phyloP scores from a whole-genome alignment of 2,888 invertebrate species.

The Caradrina kadenii region DNA sequence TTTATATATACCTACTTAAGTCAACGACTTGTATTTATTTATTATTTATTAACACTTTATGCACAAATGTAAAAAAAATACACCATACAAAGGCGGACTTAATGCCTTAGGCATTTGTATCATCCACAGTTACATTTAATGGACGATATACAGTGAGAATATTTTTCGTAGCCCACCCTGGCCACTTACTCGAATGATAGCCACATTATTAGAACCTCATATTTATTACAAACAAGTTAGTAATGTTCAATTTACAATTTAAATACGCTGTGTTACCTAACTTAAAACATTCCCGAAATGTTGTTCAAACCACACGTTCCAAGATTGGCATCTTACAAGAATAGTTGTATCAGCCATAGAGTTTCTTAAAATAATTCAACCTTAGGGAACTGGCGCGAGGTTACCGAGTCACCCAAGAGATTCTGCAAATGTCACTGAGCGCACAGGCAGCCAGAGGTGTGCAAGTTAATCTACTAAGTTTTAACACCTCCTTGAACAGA shows the following conservation, averaged over 20 bases:
- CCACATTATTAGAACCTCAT: not conserved
- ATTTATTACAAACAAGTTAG: not conserved
- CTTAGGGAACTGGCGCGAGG: conserved; percentile 1
- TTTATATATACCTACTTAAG: too few species aligned
- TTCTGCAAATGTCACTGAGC: conserved; percentile 25
- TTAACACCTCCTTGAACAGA: conserved; percentile 2
- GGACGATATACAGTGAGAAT: not conserved
- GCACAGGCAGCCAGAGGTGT: not conserved
- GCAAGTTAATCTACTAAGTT: conserved; percentile 28
- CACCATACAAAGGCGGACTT: too few species aligned
- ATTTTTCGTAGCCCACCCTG: not conserved
- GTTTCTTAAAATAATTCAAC: conserved; percentile 16
- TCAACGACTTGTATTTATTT: not conserved
- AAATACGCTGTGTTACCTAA: not conserved
- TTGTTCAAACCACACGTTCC: not conserved
- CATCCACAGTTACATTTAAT: not conserved
- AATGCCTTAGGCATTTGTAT: too few species aligned
- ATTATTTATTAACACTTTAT: too few species aligned
- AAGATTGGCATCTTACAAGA: not conserved
- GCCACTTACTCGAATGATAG: not conserved
- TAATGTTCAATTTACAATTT: not conserved
- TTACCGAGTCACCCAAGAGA: conserved; percentile 25
- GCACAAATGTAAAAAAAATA: too few species aligned
- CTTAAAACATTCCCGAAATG: not conserved
- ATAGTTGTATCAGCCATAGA: not conserved